Conservation (phyloP, 2,113 vertebrate species). For the Paradisaea rubra region DNA sequence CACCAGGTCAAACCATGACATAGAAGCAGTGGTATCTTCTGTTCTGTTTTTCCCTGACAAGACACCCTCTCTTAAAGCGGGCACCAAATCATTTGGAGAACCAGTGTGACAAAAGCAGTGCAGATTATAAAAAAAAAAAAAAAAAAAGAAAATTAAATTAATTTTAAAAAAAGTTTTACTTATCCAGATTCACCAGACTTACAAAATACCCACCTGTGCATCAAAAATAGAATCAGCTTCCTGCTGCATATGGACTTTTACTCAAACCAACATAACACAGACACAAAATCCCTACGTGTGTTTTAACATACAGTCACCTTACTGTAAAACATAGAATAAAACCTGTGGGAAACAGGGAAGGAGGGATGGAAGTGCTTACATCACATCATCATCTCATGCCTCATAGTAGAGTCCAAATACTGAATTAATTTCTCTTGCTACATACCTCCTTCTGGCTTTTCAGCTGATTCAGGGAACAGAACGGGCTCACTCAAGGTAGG, state of each 20-base stretch:
- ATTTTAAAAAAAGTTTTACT: neutral
- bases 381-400: neutral
- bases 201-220: neutral
- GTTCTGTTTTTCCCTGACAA: neutral
- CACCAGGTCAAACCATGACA: neutral
- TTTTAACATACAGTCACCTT: neutral
- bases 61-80: neutral
- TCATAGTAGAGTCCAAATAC: neutral
- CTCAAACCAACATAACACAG: neutral
- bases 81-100: neutral
- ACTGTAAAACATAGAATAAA: neutral
- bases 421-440: neutral
- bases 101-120: neutral
- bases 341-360: neutral
- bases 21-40: neutral
- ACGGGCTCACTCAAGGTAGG: neutral
- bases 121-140: neutral
- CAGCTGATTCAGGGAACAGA: neutral
- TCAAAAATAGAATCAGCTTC: neutral
- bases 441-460: neutral
- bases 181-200: neutral
- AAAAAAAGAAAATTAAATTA: too few relatives aligned
- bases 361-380: neutral
- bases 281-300: accelerated
- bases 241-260: neutral